Evolutionary conservation across 2,797 vertebrate genomes (phyloP), one percentile per base, ranked within the genome.

Genomic region (Spheniscus humboldti): DNA sequence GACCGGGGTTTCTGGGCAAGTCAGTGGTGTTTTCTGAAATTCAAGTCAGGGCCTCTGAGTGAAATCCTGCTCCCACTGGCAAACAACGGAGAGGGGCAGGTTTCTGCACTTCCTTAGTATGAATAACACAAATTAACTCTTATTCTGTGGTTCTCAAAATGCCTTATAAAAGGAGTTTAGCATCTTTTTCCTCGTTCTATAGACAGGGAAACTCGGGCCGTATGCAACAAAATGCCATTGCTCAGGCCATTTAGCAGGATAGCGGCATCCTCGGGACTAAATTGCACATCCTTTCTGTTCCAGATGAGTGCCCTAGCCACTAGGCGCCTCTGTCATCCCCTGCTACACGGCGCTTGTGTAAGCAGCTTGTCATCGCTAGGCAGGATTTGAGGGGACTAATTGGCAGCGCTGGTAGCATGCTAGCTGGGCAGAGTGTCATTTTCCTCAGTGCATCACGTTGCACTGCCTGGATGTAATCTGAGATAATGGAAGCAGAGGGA

Each of bases 201-300:
- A 37, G n/a, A 2, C 12, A 16, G n/a, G 30, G 45, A 17, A 59
- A 20, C 17, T 47, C 20, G 3, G 37, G n/a, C 71, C 37, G 2
- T 1, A 2, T 10, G 20, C 27, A 13, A 13, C 7, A 15, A 28
- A 13, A 5, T 1, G 18, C 35, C 27, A 1, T 39, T 28, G 41
- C 56, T 69, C 10, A 2, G 52, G 41, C 41, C 8, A 5, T 28
- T 60, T 4, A 31, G 47, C 55, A 14, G 79, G 48, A 5, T 12
- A 12, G 83, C 3, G 52, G 52, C 62, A 45, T 28, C 39, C 39
- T 22, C 11, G 2, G 57, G 66, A 53, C 33, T 19, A 31, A 52
- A 31, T 3, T 10, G n/a, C 17, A 4, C 20, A 7, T 63, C 59
- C n/a, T 52, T 33, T 20, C 13, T 9, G 27, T 25, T 45, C 31